Conservation (phyloP, 2,797 vertebrate species). For the Antrozous pallidus region DNA sequence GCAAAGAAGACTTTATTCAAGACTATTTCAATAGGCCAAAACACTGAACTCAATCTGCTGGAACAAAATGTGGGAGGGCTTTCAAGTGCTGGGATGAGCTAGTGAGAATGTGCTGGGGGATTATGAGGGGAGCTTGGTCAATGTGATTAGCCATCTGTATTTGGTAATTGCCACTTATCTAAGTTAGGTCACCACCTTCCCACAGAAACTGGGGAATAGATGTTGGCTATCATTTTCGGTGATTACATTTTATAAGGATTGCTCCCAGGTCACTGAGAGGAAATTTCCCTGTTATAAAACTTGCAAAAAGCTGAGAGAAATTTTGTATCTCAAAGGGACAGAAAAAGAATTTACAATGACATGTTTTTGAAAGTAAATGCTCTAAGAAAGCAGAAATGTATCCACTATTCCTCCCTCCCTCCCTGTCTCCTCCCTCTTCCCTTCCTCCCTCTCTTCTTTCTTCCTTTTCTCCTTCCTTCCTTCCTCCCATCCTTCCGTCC, state of each 20-base stretch:
- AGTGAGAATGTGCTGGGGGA: background rate
- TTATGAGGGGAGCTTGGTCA: accelerated
- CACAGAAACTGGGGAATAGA: background rate
- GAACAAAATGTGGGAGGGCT: background rate
- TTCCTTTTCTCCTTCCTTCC: background rate
- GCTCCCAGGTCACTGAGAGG: background rate
- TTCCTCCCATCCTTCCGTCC: background rate
- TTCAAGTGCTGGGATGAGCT: background rate
- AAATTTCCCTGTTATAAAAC: background rate
- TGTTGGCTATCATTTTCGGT: background rate
- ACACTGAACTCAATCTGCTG: background rate
- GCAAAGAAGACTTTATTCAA: background rate
- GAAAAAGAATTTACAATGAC: background rate
- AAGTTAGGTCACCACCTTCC: background rate
- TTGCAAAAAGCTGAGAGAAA: background rate
- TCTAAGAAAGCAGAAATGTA: background rate
- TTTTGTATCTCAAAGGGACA: background rate
- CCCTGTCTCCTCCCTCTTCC: too few species aligned
- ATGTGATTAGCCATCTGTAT: background rate
- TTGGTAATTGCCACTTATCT: background rate
- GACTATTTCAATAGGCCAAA: background rate
- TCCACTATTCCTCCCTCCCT: too few species aligned
- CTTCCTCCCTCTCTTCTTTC: background rate
- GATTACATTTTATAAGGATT: background rate
- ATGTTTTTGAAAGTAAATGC: background rate